phyloP scores from a whole-genome alignment of 2,888 invertebrate genomes.

The Melieria crassipennis region DNA sequence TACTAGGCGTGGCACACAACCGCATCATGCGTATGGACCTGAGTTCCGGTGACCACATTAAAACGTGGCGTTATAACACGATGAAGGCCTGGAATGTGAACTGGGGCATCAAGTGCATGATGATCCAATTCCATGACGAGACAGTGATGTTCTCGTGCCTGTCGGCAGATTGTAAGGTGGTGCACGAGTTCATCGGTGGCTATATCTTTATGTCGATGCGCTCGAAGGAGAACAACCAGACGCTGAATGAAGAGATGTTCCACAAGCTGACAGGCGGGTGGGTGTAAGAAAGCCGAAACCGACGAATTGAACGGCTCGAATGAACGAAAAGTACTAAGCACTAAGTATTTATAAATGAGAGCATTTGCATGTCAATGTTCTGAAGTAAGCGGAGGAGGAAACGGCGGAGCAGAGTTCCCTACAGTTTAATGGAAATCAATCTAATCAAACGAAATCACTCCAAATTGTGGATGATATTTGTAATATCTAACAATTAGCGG shows the following conservation, averaged over 20 bases:
- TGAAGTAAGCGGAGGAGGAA: too few species aligned
- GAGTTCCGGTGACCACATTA: constrained; percentile 89
- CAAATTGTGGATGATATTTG: too few species aligned
- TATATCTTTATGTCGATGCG: constrained; percentile 99
- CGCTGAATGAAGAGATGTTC: constrained; percentile 95
- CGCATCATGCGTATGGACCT: constrained; percentile 96
- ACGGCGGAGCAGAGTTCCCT: too few species aligned
- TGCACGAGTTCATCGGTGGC: constrained; percentile 99
- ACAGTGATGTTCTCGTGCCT: constrained; percentile 93
- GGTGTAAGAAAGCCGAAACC: constrained; percentile 63
- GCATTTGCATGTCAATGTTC: too few species aligned
- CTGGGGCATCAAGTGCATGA: constrained; percentile 99
- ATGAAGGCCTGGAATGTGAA: constrained; percentile 99
- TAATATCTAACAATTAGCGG: too few species aligned
- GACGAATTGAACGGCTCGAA: too few species aligned
- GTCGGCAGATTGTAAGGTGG: constrained; percentile 97
- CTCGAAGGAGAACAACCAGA: constrained; percentile 97
- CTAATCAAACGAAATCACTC: too few species aligned
- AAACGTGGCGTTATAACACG: constrained; percentile 97
- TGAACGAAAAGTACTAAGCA: too few species aligned
- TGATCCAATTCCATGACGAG: constrained; percentile 96
- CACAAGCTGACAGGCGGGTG: constrained; percentile 99
- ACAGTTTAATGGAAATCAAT: too few species aligned
- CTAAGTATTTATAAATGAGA: too few species aligned
- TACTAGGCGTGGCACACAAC: constrained; percentile 94